These are phyloP conservation scores for Phymorhynchus buccinoides DNA, from an alignment of 1,140 invertebrate species.

Conservation along the genomic window DNA sequence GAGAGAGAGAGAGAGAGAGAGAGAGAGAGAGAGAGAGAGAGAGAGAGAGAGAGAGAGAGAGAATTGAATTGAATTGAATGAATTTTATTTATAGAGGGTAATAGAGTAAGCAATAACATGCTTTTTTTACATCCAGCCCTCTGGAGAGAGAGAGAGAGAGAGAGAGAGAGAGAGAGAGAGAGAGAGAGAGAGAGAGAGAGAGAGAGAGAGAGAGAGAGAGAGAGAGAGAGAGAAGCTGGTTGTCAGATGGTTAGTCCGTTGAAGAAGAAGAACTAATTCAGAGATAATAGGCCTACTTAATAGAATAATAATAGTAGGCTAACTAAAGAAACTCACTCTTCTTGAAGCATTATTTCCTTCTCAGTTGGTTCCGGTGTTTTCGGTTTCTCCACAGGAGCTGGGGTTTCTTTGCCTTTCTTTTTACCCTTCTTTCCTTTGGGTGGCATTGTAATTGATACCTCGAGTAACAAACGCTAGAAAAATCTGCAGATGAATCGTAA, in stretches of 20 bases:
- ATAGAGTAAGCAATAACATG: too few relatives aligned
- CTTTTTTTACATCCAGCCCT: too few relatives aligned
- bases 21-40: too few relatives aligned
- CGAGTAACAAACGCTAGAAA: neutral
- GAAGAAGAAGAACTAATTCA: neutral
- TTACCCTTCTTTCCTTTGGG: conserved; percentile 66
- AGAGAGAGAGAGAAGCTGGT: neutral
- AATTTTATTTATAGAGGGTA: too few relatives aligned
- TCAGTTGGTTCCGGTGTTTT: conserved; percentile 63
- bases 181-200: neutral
- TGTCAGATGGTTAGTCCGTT: too few relatives aligned
- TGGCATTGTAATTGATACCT: conserved; percentile 59
- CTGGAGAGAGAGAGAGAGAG: too few relatives aligned
- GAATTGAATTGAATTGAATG: too few relatives aligned
- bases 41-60: too few relatives aligned
- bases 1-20: too few relatives aligned
- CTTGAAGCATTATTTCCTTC: conserved; percentile 66
- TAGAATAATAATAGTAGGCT: neutral
- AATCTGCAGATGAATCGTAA: neutral
- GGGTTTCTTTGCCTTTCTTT: conserved; percentile 58
- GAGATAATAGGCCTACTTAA: neutral
- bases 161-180: too few relatives aligned
- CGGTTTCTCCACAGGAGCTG: conserved; percentile 50
- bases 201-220: neutral
- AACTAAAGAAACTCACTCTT: conserved; percentile 62